Percentiles rank a stretch among this genome's conserved stretches.
phyloP scores from a whole-genome alignment of 2,888 invertebrate species.

The Stictocephala bisonia region DNA sequence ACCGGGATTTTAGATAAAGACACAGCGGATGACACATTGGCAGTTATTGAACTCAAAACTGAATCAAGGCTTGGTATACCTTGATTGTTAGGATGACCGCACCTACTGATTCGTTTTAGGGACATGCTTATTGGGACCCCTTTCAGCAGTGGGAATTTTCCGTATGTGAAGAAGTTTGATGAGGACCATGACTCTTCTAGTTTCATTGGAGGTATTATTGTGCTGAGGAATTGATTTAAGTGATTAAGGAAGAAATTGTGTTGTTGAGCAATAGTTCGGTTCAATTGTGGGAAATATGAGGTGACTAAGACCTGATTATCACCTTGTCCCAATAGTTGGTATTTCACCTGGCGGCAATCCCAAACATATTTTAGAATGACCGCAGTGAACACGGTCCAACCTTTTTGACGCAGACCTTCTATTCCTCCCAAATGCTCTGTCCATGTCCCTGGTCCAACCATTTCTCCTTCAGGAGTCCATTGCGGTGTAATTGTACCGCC shows the following conservation, averaged over 20 bases:
- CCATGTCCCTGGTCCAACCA: background rate
- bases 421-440: background rate
- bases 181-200: background rate
- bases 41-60: background rate
- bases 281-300: background rate
- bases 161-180: background rate
- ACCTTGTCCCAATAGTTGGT: background rate
- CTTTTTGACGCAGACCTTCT: background rate
- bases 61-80: background rate
- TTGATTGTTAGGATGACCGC: background rate
- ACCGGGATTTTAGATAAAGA: background rate
- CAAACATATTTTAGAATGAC: constrained; percentile 5
- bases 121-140: background rate
- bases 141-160: background rate
- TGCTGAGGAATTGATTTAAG: background rate
- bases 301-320: background rate
- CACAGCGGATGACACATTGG: background rate
- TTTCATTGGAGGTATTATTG: background rate
- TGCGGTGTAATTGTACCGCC: background rate
- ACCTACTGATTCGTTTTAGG: background rate
- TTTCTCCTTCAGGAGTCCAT: background rate
- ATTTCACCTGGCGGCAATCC: background rate
- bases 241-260: background rate
- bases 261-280: background rate
- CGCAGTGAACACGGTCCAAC: background rate